Evolutionary conservation across 2,888 invertebrate genomes (phyloP).

Genomic region (Adelognathus sp.): DNA sequence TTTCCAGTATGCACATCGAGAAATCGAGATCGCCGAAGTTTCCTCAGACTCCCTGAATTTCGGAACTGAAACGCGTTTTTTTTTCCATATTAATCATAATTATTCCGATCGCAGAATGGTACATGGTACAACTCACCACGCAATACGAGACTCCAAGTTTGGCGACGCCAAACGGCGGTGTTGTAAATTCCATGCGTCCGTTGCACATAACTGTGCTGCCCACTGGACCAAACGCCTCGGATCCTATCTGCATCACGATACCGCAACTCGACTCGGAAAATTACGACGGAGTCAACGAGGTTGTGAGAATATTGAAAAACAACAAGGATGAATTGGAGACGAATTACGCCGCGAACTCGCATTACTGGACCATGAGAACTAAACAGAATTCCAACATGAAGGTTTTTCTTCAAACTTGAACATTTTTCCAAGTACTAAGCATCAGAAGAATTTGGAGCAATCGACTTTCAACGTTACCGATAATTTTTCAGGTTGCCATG

Average conservation of each 20-base stretch:
- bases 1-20: too few relatives aligned
- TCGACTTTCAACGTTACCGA: not conserved
- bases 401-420: conserved; percentile 62
- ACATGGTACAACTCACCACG: conserved; percentile 75
- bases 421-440: not conserved
- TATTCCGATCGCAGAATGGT: conserved; percentile 73
- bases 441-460: not conserved
- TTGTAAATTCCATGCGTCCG: conserved; percentile 62
- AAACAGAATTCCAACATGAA: conserved; percentile 74
- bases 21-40: too few relatives aligned
- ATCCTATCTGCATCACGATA: conserved; percentile 75
- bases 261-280: conserved; percentile 67
- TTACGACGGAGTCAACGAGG: conserved; percentile 75
- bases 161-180: not conserved
- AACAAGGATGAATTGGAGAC: conserved; percentile 72
- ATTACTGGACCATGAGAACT: conserved; percentile 77
- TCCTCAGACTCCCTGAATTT: too few relatives aligned
- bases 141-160: conserved; percentile 64
- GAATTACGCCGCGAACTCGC: conserved; percentile 67
- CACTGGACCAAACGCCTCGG: conserved; percentile 67
- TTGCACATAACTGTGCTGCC: conserved; percentile 75
- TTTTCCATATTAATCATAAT: not conserved
- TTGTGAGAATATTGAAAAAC: conserved; percentile 70
- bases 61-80: not conserved
- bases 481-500: conserved; percentile 82